Conservation (phyloP, 2,113 vertebrate species). For the human region DNA sequence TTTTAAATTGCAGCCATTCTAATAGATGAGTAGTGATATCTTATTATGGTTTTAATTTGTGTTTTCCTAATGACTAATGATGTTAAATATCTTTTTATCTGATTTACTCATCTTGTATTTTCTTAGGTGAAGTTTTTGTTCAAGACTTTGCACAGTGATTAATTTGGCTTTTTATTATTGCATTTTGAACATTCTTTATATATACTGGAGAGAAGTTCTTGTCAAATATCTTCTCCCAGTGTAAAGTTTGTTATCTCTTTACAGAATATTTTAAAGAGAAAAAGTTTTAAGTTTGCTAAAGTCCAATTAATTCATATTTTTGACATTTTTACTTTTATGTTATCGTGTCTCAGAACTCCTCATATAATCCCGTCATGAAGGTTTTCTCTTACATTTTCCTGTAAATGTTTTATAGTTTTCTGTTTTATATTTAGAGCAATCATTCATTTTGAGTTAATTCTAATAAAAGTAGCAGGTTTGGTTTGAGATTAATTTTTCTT, state of each 20-base stretch:
- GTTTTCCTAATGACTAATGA: background rate
- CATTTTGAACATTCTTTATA: background rate
- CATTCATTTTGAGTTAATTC: background rate
- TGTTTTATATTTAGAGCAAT: background rate
- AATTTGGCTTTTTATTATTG: background rate
- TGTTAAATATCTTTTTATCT: background rate
- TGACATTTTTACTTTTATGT: background rate
- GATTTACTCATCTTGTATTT: background rate
- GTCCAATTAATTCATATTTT: background rate
- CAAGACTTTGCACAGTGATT: background rate
- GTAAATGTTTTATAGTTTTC: background rate
- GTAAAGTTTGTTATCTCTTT: background rate
- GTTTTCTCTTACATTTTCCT: background rate
- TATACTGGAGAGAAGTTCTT: background rate
- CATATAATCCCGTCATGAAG: background rate
- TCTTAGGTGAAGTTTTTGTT: background rate
- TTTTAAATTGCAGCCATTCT: background rate
- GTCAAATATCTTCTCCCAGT: background rate
- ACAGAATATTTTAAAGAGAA: background rate
- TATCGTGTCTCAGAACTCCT: background rate
- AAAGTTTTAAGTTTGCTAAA: background rate
- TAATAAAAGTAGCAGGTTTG: background rate
- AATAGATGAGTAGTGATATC: background rate
- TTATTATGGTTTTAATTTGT: background rate
- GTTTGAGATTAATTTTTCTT: background rate